phyloP scores from a whole-genome alignment of 1,140 invertebrate genomes.

The Macrotrachela quadricornifera region DNA sequence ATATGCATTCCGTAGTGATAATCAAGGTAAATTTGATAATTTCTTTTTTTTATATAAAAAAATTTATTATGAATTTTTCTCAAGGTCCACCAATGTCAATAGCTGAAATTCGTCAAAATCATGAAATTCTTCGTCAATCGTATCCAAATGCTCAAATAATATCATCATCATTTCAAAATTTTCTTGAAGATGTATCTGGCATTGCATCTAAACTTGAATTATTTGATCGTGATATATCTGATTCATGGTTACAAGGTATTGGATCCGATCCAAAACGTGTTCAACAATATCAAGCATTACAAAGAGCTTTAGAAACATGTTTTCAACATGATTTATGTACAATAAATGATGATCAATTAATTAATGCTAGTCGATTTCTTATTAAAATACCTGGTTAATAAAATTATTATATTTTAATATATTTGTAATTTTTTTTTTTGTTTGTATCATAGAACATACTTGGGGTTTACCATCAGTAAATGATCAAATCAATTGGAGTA shows the following conservation, averaged over 20 bases:
- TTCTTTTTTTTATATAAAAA: no score
- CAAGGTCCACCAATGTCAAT: no score
- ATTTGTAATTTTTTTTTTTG: no score
- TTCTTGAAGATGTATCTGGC: no score
- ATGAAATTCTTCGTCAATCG: no score
- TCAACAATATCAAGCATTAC: background rate
- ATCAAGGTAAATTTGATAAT: slow-evolving; percentile 10
- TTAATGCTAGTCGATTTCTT: background rate
- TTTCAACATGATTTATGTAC: no score
- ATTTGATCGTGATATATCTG: background rate
- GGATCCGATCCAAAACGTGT: background rate
- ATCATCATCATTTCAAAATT: no score
- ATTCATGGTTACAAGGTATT: background rate
- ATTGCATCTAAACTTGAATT: no score
- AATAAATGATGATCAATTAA: background rate
- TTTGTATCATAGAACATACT: slow-evolving; percentile 19
- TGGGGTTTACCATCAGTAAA: slow-evolving; percentile 15
- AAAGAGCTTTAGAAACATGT: background rate
- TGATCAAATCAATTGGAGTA: slow-evolving; percentile 17
- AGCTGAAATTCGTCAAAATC: no score
- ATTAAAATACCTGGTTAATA: background rate
- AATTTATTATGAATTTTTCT: no score
- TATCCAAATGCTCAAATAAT: no score
- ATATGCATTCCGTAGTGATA: slow-evolving; percentile 18
- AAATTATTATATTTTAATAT: slow-evolving; percentile 4